phyloP scores from a whole-genome alignment of 2,888 invertebrate species.

The Trypoxylon attenuatum region DNA sequence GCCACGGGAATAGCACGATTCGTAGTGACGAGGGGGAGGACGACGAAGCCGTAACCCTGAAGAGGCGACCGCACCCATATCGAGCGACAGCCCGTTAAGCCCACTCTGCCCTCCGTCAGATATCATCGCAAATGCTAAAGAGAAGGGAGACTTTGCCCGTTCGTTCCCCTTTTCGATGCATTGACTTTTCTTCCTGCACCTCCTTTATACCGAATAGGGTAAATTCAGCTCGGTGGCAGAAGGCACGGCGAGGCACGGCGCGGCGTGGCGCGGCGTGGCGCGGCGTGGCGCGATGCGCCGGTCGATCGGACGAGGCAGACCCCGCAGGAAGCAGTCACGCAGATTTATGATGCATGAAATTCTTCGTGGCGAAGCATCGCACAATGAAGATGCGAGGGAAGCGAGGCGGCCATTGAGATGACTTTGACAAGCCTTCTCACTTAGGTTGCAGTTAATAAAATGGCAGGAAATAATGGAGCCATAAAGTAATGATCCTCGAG shows the following conservation, averaged over 20 bases:
- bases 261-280: no score
- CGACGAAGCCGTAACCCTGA: conserved; percentile 51
- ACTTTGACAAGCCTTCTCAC: background rate
- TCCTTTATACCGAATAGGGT: conserved; percentile 15
- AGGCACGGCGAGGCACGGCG: no score
- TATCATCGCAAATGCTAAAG: conserved; percentile 71
- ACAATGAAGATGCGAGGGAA: conserved; percentile 4
- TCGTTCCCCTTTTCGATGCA: conserved; percentile 35
- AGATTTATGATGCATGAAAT: conserved; percentile 53
- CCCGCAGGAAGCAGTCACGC: conserved; percentile 44
- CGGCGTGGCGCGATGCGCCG: conserved; percentile 8
- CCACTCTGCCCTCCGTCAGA: conserved; percentile 65
- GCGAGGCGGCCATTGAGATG: background rate
- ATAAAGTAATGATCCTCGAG: background rate
- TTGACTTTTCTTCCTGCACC: conserved; percentile 17
- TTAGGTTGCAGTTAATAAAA: background rate
- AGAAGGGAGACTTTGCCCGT: conserved; percentile 58
- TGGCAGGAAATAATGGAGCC: background rate
- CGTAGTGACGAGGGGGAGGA: conserved; percentile 39
- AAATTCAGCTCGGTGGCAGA: background rate
- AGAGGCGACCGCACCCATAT: conserved; percentile 66
- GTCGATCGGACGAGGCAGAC: conserved; percentile 55
- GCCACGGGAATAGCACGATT: conserved; percentile 35
- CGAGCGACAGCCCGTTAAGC: conserved; percentile 67
- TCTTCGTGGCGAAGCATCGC: conserved; percentile 2